Evolutionary conservation across 1,140 invertebrate genomes (phyloP).

Genomic region (Listronotus oregonensis): DNA sequence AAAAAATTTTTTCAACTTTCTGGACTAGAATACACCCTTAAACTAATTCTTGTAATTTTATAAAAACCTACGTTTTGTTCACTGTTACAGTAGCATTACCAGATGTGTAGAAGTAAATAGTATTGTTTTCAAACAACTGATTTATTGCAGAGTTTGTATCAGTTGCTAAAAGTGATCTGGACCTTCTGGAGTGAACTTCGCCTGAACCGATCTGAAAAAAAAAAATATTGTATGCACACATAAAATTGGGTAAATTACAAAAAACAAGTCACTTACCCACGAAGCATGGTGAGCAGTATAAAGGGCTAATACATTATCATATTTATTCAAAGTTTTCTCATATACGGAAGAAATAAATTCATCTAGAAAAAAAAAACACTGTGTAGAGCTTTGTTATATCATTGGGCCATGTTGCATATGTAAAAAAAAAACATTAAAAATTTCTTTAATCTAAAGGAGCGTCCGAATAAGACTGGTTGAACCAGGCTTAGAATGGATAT

Average conservation of each 20-base stretch:
- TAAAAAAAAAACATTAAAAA: no score
- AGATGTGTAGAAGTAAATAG: constrained; percentile 24
- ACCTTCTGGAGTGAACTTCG: constrained; percentile 27
- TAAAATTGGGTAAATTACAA: background rate
- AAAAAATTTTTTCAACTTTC: no score
- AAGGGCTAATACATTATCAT: constrained; percentile 48
- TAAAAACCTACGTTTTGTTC: constrained; percentile 4
- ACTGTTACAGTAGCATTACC: constrained; percentile 10
- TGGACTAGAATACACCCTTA: no score
- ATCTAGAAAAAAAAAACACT: constrained; percentile 49
- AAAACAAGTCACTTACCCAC: constrained; percentile 50
- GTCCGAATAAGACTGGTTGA: no score
- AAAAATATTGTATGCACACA: background rate
- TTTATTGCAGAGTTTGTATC: background rate
- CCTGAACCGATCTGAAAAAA: constrained; percentile 36
- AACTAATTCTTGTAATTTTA: no score
- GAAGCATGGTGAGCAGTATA: constrained; percentile 51
- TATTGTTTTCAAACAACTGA: constrained; percentile 15
- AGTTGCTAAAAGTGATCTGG: constrained; percentile 22
- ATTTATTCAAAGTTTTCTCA: constrained; percentile 39
- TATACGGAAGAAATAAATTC: constrained; percentile 45
- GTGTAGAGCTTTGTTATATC: no score
- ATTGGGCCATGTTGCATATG: no score
- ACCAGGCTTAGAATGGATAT: no score
- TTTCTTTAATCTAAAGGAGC: no score